Percentiles rank a stretch among this genome's conserved stretches.
Evolutionary conservation across 2,888 invertebrate genomes (phyloP).

Genomic region (Dysmachus trigonus): DNA sequence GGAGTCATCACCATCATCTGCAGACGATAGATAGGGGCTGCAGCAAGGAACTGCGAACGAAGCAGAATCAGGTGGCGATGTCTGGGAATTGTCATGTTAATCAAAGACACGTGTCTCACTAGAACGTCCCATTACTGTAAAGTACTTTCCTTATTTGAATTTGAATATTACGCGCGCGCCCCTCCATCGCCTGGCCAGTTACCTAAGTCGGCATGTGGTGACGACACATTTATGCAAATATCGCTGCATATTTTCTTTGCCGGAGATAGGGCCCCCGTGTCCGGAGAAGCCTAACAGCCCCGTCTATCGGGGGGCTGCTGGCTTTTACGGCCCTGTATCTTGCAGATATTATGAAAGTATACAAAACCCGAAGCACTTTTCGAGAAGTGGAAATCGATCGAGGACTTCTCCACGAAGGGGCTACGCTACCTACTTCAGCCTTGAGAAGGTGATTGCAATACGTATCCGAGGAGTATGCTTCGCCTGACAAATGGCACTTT

Average conservation of each 20-base stretch:
- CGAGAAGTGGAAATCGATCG: constrained; percentile 23
- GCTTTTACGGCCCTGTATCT: neutral
- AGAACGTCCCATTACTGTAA: neutral
- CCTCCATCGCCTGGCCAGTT: neutral
- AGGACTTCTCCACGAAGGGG: neutral
- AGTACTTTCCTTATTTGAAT: constrained; percentile 35
- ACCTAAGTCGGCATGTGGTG: constrained; percentile 15
- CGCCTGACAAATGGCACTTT: constrained; percentile 21
- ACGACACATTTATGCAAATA: constrained; percentile 37
- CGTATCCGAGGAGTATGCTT: neutral
- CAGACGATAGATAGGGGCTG: neutral
- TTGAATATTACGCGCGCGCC: constrained; percentile 18
- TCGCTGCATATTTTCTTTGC: constrained; percentile 16
- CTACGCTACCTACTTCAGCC: neutral
- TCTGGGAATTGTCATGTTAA: constrained; percentile 33
- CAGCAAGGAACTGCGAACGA: neutral
- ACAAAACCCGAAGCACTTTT: neutral
- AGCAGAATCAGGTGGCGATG: neutral
- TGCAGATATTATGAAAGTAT: neutral
- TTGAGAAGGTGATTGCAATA: neutral
- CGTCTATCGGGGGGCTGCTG: neutral
- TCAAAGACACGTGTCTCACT: constrained; percentile 21
- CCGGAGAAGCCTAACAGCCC: neutral
- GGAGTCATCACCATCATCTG: neutral
- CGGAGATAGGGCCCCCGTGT: neutral